These are phyloP conservation scores for Dendrophyllia cribrosa DNA, from an alignment of 64 coral and sea anemone species.

Conservation along the genomic window DNA sequence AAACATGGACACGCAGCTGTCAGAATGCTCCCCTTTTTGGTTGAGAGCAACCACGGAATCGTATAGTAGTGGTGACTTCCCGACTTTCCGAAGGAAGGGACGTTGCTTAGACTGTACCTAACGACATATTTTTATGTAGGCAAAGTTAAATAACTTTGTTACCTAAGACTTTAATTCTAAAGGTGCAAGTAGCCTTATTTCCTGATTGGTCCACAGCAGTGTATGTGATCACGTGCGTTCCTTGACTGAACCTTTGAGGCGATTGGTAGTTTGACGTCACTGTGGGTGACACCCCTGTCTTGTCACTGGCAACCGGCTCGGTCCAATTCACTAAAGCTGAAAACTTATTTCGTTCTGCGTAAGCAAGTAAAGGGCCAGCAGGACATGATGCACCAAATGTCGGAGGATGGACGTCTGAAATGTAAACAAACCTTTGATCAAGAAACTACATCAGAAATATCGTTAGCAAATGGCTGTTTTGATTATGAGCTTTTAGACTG, in stretches of 20 bases:
- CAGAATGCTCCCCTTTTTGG: too few species aligned
- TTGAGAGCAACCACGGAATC: too few species aligned
- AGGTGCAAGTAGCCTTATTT: constrained; percentile 31
- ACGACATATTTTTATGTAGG: too few species aligned
- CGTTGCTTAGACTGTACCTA: too few species aligned
- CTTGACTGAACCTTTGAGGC: constrained; percentile 23
- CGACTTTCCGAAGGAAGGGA: too few species aligned
- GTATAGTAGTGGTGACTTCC: too few species aligned
- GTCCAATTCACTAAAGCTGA: constrained; percentile 43
- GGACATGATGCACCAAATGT: constrained; percentile 11
- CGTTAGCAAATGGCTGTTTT: too few species aligned
- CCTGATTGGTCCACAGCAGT: constrained; percentile 41
- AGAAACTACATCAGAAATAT: too few species aligned
- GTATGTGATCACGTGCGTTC: constrained; percentile 40
- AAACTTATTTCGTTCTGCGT: background rate
- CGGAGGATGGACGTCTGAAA: background rate
- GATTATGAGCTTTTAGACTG: too few species aligned
- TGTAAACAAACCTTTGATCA: too few species aligned
- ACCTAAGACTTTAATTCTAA: constrained; percentile 47
- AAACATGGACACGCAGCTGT: too few species aligned
- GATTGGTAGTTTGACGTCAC: background rate
- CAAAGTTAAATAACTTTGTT: background rate
- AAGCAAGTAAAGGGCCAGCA: background rate
- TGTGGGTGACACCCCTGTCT: background rate
- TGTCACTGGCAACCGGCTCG: constrained; percentile 31